phyloP scores from a whole-genome alignment of 1,140 invertebrate species.

The Physella acuta region DNA sequence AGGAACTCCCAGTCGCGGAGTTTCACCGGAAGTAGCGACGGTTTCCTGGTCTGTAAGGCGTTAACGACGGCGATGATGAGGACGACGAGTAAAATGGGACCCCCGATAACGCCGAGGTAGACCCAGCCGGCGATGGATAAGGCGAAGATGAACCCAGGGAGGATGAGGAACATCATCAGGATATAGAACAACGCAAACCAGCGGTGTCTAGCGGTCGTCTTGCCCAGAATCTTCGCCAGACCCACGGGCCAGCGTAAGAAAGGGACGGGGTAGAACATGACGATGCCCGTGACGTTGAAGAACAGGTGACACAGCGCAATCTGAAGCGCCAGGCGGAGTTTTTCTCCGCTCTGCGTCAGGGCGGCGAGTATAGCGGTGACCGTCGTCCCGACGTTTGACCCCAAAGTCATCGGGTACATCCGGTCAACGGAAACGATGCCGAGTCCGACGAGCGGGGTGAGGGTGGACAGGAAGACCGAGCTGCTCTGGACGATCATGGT shows the following conservation, averaged over 20 bases:
- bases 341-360: conserved; percentile 57
- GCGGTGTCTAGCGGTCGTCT: conserved; percentile 63
- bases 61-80: conserved; percentile 57
- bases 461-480: conserved; percentile 68
- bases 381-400: conserved; percentile 70
- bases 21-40: conserved; percentile 57
- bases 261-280: conserved; percentile 68
- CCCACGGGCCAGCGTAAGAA: conserved; percentile 64
- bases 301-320: conserved; percentile 52
- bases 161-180: conserved; percentile 63
- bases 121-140: conserved; percentile 54
- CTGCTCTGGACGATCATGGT: conserved; percentile 69
- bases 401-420: conserved; percentile 68
- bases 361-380: conserved; percentile 65
- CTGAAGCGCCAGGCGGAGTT: conserved; percentile 43
- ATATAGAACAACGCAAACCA: conserved; percentile 68
- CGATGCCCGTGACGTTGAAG: conserved; percentile 64
- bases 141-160: conserved; percentile 63
- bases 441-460: conserved; percentile 68
- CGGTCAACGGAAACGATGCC: conserved; percentile 67
- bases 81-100: conserved; percentile 48
- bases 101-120: conserved; percentile 43
- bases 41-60: conserved; percentile 58
- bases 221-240: conserved; percentile 63
- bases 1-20: conserved; percentile 64